phyloP scores from a whole-genome alignment of 2,888 invertebrate genomes.

The Dryococelus australis region DNA sequence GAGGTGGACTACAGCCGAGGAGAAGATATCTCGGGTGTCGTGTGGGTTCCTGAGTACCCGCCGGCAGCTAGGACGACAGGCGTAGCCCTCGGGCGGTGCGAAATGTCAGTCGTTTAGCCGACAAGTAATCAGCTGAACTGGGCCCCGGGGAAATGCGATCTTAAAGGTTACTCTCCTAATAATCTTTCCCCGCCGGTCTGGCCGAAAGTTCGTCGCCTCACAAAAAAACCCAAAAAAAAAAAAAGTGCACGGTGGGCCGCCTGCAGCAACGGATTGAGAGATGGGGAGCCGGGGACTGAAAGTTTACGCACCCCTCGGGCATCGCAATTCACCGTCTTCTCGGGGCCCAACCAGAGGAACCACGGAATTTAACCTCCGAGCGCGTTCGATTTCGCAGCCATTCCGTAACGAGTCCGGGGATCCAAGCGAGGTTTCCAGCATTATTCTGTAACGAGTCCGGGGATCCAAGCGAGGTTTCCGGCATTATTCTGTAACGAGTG shows the following conservation, averaged over 20 bases:
- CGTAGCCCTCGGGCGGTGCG: not conserved
- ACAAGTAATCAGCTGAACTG: conserved; percentile 40
- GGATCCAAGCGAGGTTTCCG: too few relatives aligned
- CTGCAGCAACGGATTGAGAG: not conserved
- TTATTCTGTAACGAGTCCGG: too few relatives aligned
- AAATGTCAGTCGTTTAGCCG: conserved; percentile 29
- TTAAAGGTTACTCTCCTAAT: conserved; percentile 40
- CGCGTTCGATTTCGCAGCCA: not conserved
- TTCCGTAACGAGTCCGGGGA: too few relatives aligned
- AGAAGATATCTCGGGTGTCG: too few relatives aligned
- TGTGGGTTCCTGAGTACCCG: too few relatives aligned
- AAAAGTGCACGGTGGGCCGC: not conserved
- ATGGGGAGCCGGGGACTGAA: not conserved
- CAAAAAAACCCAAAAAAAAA: too few relatives aligned
- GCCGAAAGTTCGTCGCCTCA: conserved; percentile 10
- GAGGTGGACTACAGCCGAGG: too few relatives aligned
- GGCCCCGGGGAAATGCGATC: conserved; percentile 40
- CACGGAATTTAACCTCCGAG: not conserved
- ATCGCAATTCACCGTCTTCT: not conserved
- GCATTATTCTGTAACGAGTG: too few relatives aligned
- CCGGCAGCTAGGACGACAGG: not conserved
- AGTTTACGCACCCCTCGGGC: conserved; percentile 11
- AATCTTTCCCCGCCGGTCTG: conserved; percentile 19
- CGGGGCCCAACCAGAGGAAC: not conserved
- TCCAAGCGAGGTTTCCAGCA: too few relatives aligned